Percentiles rank a stretch among this genome's conserved stretches.
Conservation (phyloP, 37 sponge, comb jelly and placozoan species). For the Chondrosia reniformis region DNA sequence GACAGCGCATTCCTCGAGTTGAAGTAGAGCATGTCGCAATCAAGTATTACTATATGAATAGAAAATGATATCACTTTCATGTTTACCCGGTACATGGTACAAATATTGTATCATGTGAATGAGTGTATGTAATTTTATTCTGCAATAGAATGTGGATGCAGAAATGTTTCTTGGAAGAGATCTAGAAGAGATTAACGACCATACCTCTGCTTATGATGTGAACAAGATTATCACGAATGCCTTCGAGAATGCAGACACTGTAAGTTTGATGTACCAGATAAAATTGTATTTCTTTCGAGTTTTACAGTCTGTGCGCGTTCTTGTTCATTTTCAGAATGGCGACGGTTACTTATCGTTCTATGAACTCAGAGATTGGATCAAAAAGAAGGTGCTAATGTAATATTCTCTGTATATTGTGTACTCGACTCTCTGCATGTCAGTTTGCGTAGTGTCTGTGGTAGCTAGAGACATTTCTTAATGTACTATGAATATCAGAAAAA, state of each 20-base stretch:
- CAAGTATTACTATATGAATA: no score
- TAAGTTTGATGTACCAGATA: neutral
- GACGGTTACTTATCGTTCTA: neutral
- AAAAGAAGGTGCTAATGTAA: neutral
- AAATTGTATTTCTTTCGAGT: neutral
- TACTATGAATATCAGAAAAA: neutral
- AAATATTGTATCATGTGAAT: neutral
- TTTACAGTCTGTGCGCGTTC: neutral
- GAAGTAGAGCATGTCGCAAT: no score
- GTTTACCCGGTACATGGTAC: no score
- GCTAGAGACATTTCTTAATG: neutral
- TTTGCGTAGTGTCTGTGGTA: neutral
- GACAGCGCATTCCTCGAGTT: no score
- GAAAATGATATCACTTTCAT: no score
- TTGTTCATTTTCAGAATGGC: neutral
- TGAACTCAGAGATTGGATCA: constrained; percentile 11
- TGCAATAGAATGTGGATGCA: constrained; percentile 11
- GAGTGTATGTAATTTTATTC: neutral
- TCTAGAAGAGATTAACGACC: neutral
- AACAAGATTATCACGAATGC: neutral
- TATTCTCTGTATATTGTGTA: neutral
- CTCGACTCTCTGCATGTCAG: neutral
- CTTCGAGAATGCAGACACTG: constrained; percentile 12
- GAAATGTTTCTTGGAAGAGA: constrained; percentile 10
- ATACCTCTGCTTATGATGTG: neutral